Conservation (phyloP, 2,888 invertebrate species). For the Nephrocerus scutellatus region DNA sequence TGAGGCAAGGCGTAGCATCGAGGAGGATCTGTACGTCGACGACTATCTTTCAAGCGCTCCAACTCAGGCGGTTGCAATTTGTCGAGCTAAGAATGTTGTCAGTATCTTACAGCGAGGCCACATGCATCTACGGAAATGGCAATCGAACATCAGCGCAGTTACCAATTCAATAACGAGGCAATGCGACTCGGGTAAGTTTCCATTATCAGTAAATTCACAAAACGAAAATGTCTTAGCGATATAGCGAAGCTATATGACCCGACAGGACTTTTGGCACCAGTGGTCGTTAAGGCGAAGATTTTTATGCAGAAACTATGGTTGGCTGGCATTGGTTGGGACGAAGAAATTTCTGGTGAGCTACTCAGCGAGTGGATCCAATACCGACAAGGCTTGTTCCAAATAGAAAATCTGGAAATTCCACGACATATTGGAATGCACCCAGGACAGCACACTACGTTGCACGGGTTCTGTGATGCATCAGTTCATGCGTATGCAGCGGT, state of each 20-base stretch:
- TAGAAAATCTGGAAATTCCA: constrained; percentile 5
- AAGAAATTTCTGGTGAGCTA: background rate
- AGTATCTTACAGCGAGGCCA: background rate
- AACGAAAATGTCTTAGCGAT: constrained; percentile 8
- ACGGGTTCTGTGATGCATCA: constrained; percentile 14
- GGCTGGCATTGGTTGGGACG: constrained; percentile 8
- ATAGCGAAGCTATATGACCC: constrained; percentile 9
- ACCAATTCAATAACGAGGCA: background rate
- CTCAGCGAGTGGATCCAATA: constrained; percentile 4
- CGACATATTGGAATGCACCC: constrained; percentile 8
- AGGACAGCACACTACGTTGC: background rate
- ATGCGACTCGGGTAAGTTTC: background rate
- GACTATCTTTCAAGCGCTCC: background rate
- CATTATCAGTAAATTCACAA: constrained; percentile 6
- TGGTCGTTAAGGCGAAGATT: constrained; percentile 11
- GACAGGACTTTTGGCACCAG: constrained; percentile 9
- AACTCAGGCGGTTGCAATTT: background rate
- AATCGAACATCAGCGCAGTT: background rate
- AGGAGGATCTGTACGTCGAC: constrained; percentile 1
- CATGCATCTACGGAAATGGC: constrained; percentile 1
- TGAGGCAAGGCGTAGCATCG: too few relatives aligned
- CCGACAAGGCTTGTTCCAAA: background rate
- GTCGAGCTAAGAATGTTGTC: background rate
- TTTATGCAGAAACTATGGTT: constrained; percentile 11
- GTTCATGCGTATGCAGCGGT: constrained; percentile 5